These are phyloP conservation scores for Cyanoderma ruficeps DNA, from an alignment of 2,113 vertebrate genomes.

Conservation along the genomic window DNA sequence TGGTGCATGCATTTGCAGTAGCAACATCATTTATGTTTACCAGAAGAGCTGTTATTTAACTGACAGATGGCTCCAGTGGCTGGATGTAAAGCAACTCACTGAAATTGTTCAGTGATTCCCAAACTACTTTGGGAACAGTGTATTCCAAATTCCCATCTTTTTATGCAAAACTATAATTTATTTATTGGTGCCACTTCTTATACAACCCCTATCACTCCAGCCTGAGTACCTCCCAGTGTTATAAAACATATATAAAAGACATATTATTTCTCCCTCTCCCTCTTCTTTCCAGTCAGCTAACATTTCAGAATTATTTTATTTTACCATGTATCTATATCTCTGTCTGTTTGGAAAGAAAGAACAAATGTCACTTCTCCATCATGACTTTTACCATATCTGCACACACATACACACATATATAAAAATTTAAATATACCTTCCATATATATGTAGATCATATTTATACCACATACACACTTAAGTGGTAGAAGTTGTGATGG, in stretches of 20 bases:
- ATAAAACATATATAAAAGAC: not conserved
- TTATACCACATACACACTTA: not conserved
- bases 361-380: not conserved
- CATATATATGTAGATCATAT: not conserved
- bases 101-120: not conserved
- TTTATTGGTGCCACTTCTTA: not conserved
- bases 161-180: constrained; percentile 4
- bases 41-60: not conserved
- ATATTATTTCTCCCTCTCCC: not conserved
- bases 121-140: not conserved
- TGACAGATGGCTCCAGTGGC: not conserved
- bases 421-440: not conserved
- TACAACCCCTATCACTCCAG: not conserved
- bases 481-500: not conserved
- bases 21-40: not conserved
- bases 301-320: not conserved
- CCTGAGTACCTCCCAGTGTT: not conserved
- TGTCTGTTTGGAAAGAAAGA: not conserved
- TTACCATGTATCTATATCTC: not conserved
- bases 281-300: not conserved
- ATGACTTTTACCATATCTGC: not conserved
- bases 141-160: constrained; percentile 18
- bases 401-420: not conserved
- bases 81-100: not conserved
- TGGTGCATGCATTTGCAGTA: not conserved